phyloP scores from a whole-genome alignment of 2,888 invertebrate species.

The Phasia obesa region DNA sequence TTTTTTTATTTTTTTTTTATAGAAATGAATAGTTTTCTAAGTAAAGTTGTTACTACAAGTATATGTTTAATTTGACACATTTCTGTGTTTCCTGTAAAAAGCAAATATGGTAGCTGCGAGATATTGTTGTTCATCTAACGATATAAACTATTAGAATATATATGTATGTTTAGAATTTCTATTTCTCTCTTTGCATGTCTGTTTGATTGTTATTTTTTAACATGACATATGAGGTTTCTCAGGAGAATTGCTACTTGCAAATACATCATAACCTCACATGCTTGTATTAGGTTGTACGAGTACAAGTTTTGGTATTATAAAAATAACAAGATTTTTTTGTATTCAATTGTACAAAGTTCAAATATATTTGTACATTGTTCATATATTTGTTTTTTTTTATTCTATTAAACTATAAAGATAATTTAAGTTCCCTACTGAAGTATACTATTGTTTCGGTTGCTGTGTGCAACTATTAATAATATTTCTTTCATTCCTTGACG shows the following conservation, averaged over 20 bases:
- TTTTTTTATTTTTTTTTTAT: no score
- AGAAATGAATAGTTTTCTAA: no score
- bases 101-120: no score
- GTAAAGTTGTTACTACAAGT: no score
- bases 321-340: constrained; percentile 21
- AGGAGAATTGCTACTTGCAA: constrained; percentile 32
- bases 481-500: no score
- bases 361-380: neutral
- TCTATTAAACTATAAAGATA: neutral
- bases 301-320: constrained; percentile 17
- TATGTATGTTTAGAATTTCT: neutral
- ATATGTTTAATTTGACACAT: no score
- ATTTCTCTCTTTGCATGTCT: neutral
- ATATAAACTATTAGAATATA: no score
- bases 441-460: neutral
- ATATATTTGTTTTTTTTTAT: neutral
- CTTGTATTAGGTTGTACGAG: neutral
- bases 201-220: constrained; percentile 46
- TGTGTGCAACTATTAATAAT: no score
- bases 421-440: neutral
- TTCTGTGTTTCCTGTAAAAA: no score
- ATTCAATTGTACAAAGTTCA: neutral
- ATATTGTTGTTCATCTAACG: no score
- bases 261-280: constrained; percentile 3
- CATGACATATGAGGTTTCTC: constrained; percentile 49